These are phyloP conservation scores for Isichthys henryi DNA, from an alignment of 2,113 vertebrate genomes.

Conservation along the genomic window DNA sequence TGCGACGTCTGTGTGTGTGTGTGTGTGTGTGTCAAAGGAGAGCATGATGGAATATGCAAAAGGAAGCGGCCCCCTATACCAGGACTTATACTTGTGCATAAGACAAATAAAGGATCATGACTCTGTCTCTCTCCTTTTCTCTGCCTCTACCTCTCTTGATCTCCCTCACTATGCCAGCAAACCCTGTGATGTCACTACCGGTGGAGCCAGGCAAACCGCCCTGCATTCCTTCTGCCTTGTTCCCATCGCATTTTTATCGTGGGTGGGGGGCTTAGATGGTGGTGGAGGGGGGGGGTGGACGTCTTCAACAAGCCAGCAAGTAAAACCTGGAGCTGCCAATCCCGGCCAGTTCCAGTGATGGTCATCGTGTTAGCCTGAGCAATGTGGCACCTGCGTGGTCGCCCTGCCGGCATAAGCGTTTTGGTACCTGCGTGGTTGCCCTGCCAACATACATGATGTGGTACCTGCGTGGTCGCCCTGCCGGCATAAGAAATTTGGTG, in stretches of 20 bases:
- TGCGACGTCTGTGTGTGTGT: background rate
- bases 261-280: background rate
- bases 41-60: background rate
- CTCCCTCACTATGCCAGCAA: slow-evolving; percentile 19
- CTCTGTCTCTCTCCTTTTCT: background rate
- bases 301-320: no score
- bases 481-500: no score
- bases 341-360: background rate
- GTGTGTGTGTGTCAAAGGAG: background rate
- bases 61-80: background rate
- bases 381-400: background rate
- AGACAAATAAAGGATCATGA: background rate
- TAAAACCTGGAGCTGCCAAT: background rate
- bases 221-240: slow-evolving; percentile 42
- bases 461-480: background rate
- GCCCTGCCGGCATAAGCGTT: background rate
- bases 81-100: background rate
- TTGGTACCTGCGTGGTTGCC: background rate
- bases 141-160: background rate
- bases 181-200: slow-evolving; percentile 45
- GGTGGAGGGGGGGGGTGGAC: slow-evolving; percentile 2
- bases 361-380: background rate
- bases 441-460: background rate
- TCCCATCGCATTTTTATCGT: slow-evolving; percentile 36
- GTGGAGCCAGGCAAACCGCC: slow-evolving; percentile 53